These are phyloP conservation scores for Novumbra hubbsi DNA, from an alignment of 2,797 vertebrate species.

Conservation along the genomic window DNA sequence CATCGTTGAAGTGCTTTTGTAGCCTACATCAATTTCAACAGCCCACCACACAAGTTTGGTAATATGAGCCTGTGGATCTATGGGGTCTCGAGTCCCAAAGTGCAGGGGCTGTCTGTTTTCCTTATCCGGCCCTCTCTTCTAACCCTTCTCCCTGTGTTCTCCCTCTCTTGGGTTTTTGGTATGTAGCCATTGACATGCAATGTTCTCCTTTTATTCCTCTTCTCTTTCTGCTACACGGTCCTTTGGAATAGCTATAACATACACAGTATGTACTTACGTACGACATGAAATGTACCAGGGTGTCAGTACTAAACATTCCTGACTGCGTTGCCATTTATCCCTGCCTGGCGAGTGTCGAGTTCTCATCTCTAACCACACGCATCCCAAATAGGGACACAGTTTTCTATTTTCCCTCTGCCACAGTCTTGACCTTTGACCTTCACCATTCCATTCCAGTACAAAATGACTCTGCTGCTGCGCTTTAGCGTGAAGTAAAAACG, in stretches of 20 bases:
- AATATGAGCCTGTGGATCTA: slow-evolving; percentile 73
- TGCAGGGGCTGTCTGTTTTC: slow-evolving; percentile 79
- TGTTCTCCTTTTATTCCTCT: slow-evolving; percentile 12
- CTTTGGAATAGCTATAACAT: slow-evolving; percentile 38
- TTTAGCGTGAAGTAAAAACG: slow-evolving; percentile 46
- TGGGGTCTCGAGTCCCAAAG: slow-evolving; percentile 70
- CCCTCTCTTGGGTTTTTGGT: slow-evolving; percentile 22
- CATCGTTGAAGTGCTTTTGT: slow-evolving; percentile 48
- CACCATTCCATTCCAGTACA: slow-evolving; percentile 64
- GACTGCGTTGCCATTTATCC: neutral
- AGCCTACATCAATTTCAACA: slow-evolving; percentile 53
- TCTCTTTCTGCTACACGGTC: slow-evolving; percentile 29
- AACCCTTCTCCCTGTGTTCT: neutral
- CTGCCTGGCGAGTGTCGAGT: slow-evolving; percentile 29
- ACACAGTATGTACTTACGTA: slow-evolving; percentile 39
- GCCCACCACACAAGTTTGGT: slow-evolving; percentile 74
- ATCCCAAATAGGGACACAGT: neutral
- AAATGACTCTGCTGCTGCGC: slow-evolving; percentile 57
- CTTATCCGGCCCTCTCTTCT: slow-evolving; percentile 59
- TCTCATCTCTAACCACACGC: neutral
- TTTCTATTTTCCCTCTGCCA: slow-evolving; percentile 55
- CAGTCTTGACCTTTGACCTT: slow-evolving; percentile 68
- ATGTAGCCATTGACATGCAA: slow-evolving; percentile 25
- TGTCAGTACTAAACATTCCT: slow-evolving; percentile 1
- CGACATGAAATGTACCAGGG: slow-evolving; percentile 23